A percentile compares a stretch with the other conserved stretches of the same genome.
These are phyloP conservation scores for Nebria brevicollis DNA, from an alignment of 2,888 invertebrate species.

Conservation along the genomic window DNA sequence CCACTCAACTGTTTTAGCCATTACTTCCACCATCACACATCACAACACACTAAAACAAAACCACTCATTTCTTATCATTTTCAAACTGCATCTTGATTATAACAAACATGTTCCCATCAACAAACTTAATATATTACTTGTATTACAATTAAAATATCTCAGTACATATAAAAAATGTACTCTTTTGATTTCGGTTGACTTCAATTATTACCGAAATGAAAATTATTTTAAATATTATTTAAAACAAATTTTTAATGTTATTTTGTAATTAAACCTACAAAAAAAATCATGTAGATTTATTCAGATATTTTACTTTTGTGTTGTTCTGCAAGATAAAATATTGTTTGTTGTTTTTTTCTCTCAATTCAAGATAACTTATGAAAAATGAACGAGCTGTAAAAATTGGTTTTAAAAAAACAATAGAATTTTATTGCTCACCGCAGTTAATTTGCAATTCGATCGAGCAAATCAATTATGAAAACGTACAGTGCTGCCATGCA, in stretches of 20 bases:
- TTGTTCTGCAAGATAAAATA: not conserved
- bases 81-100: not conserved
- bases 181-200: too few relatives aligned
- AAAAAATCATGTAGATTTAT: too few relatives aligned
- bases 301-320: too few relatives aligned
- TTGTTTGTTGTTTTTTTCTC: not conserved
- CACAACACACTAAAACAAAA: not conserved
- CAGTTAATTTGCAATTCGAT: conserved; percentile 20
- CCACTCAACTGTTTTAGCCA: conserved; percentile 42
- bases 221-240: too few relatives aligned
- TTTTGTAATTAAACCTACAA: too few relatives aligned
- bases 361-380: not conserved
- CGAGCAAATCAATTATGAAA: conserved; percentile 32
- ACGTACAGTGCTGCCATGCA: conserved; percentile 14
- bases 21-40: conserved; percentile 22
- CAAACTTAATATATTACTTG: not conserved
- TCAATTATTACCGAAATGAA: too few relatives aligned
- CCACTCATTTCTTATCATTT: conserved; percentile 34
- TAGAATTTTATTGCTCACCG: conserved; percentile 11
- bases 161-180: too few relatives aligned
- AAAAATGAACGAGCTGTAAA: not conserved
- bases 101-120: not conserved
- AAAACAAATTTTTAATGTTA: too few relatives aligned
- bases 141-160: not conserved
- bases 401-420: not conserved